Base-by-base conservation (phyloP, 2,797 vertebrate species). In the Phrynocephalus guinanensis region DNA sequence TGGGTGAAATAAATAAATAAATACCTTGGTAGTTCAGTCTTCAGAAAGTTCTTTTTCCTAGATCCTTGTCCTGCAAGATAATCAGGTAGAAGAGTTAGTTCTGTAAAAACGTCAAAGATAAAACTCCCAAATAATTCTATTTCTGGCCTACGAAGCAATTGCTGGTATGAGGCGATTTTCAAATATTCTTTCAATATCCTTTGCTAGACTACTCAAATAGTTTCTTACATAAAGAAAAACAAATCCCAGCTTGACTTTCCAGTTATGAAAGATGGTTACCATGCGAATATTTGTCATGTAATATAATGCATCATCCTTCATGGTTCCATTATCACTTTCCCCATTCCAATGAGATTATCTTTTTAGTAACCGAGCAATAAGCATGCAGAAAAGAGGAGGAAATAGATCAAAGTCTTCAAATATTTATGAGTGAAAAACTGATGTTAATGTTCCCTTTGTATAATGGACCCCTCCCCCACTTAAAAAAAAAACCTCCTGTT, bases 401-500 rank as follows among this genome's bases (percentile, higher is more conserved):
- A 92, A 1, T 0, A 79, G 87, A 90, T 30, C 44, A 79, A 24
- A 88, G 83, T 50, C 48, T 70, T 1, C 44, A 79, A 84, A 22
- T 87, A 6, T 71, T 83, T 81, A 2, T 88, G 0, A 78, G 84
- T 82, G 78, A 0, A 8, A 71, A 44, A 68, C 0, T 76, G 71
- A 91, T 73, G 13, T 90, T 6, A 71, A 73, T 82, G 2, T 3
- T 90, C 91, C 2, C 88, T 88, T 52, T n/a, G 6, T 26, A 77
- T 68, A 86, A 67, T 9, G 1, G 75, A 72, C 1, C 3, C 82
- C 73, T 86, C 16, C 87, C 26, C 2, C 44, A 48, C 78, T 56
- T 89, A 38, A 90, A 82, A 93, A 90, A 90, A 0, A 16, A 11
- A 3, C 38, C 38, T 44, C 38, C 18, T 56, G 3, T 56, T 80